phyloP scores from a whole-genome alignment of 2,888 invertebrate genomes.

The Drosophila kambysellisi region DNA sequence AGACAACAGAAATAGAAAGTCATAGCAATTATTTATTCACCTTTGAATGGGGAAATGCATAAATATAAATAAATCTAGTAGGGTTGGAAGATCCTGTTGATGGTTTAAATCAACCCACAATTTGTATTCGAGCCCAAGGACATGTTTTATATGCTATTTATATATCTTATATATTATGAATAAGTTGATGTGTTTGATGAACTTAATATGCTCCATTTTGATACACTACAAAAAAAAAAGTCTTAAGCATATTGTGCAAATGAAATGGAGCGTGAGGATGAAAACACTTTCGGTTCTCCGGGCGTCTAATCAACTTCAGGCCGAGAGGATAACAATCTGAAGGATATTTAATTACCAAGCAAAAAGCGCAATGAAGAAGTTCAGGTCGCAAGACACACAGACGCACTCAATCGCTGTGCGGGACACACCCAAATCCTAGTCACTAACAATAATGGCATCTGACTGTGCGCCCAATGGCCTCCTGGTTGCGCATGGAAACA shows the following conservation, averaged over 20 bases:
- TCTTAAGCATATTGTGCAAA: slow-evolving; percentile 33
- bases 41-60: background rate
- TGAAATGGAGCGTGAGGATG: slow-evolving; percentile 45
- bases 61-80: background rate
- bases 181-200: background rate
- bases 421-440: background rate
- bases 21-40: slow-evolving; percentile 2
- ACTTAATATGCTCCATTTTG: background rate
- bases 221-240: slow-evolving; percentile 5
- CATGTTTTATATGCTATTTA: background rate
- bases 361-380: slow-evolving; percentile 27
- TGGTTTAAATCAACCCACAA: background rate
- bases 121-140: background rate
- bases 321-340: slow-evolving; percentile 55
- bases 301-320: slow-evolving; percentile 47
- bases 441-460: slow-evolving; percentile 19
- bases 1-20: background rate
- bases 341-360: slow-evolving; percentile 68
- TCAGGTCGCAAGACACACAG: slow-evolving; percentile 9
- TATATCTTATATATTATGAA: background rate
- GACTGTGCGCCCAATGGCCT: slow-evolving; percentile 31
- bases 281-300: background rate
- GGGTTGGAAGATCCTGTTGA: background rate
- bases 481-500: slow-evolving; percentile 56
- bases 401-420: slow-evolving; percentile 17